Evolutionary conservation across 2,888 invertebrate species (phyloP), one percentile per base, ranked within the genome.

Genomic region (Rhimphoctona megacephalus): DNA sequence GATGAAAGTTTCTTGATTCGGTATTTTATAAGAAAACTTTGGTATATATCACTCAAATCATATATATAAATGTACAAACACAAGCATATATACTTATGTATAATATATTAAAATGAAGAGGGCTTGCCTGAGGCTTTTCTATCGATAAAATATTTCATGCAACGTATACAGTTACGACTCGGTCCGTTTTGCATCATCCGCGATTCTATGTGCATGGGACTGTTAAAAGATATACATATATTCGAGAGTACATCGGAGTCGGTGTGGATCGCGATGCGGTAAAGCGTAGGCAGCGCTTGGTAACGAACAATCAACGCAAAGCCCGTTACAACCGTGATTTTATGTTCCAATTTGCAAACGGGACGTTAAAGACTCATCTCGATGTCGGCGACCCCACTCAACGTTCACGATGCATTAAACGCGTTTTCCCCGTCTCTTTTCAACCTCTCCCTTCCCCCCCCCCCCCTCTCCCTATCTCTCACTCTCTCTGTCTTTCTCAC

Each of bases 311-410:
- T 93, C 93, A 93, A 89, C 91, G 91, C 89, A 89, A 90, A 88
- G 90, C 91, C 91, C 92, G 90, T 91, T 92, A 92, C 91, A 91
- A 92, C 91, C 91, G 89, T 91, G 93, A 93, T 93, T 93, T 93
- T 93, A 93, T 93, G 93, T 93, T 93, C 93, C 93, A 93, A 93
- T 93, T 93, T 93, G 93, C 93, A 93, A 93, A 93, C 90, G 89
- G 87, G 88, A 90, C 90, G 90, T 90, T 91, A 89, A 90, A 89
- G 89, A 85, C 87, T 85, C 86, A 85, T 81, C 81, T 81, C 85
- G 89, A 87, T 83, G 88, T 86, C 88, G 81, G 88, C 88, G 88
- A 88, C 87, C 88, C 76, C 88, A 87, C 88, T 88, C 85, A 80
- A 69, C 69, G 81, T 54, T 77, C 73, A 64, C 64, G 77, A 77